Evolutionary conservation across 2,888 invertebrate genomes (phyloP).

Genomic region (Habrosyne pyritoides): DNA sequence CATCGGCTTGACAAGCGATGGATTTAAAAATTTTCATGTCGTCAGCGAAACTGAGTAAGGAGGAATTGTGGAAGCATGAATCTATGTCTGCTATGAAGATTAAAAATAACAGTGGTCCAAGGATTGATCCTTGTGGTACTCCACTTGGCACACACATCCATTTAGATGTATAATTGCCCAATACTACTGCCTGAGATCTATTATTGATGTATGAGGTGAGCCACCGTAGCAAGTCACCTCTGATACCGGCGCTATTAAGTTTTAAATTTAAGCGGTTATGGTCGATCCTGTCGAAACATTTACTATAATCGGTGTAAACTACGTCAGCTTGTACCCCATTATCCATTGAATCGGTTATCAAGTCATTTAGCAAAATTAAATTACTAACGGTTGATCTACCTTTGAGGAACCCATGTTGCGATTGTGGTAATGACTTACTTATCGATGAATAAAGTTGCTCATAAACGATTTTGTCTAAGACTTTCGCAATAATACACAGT

Average conservation of each 20-base stretch:
- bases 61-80: slow-evolving; percentile 8
- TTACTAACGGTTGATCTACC: slow-evolving; percentile 28
- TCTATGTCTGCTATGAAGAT: slow-evolving; percentile 13
- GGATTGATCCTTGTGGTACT: background rate
- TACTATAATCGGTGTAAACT: slow-evolving; percentile 21
- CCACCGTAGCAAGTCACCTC: background rate
- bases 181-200: background rate
- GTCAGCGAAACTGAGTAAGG: slow-evolving; percentile 14
- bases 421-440: slow-evolving; percentile 9
- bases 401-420: slow-evolving; percentile 26
- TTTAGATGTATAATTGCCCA: background rate
- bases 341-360: slow-evolving; percentile 7
- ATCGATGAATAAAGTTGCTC: slow-evolving; percentile 16
- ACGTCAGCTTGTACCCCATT: slow-evolving; percentile 15
- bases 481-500: slow-evolving; percentile 20
- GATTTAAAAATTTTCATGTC: slow-evolving; percentile 16
- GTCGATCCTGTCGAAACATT: slow-evolving; percentile 21
- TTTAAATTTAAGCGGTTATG: slow-evolving; percentile 14
- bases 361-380: slow-evolving; percentile 10
- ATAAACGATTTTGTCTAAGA: slow-evolving; percentile 21
- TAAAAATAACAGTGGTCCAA: background rate
- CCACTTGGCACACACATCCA: background rate
- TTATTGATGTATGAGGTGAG: background rate
- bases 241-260: background rate
- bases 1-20: slow-evolving; percentile 3